phyloP scores from a whole-genome alignment of 1,140 invertebrate species.

The Brachystomella parvula region DNA sequence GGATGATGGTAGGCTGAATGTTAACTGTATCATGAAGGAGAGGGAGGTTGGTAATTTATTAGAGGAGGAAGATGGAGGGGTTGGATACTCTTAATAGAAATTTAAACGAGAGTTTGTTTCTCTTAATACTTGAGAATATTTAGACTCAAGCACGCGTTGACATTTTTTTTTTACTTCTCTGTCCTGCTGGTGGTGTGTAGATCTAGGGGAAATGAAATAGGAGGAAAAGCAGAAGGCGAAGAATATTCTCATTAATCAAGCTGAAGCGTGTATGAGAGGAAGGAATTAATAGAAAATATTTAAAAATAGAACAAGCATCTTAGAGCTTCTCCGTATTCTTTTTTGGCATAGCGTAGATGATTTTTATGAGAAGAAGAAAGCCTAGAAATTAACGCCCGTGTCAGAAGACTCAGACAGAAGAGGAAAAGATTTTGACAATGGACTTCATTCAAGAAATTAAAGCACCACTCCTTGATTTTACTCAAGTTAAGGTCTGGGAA shows the following conservation, averaged over 20 bases:
- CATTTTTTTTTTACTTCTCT: slow-evolving; percentile 20
- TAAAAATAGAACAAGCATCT: slow-evolving; percentile 8
- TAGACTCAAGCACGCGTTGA: slow-evolving; percentile 31
- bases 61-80: too few relatives aligned
- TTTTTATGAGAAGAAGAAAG: slow-evolving; percentile 1
- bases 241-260: slow-evolving; percentile 36
- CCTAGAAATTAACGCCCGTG: slow-evolving; percentile 4
- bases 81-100: not conserved
- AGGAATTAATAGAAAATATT: slow-evolving; percentile 9
- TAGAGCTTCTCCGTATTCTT: too few relatives aligned
- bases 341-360: slow-evolving; percentile 3
- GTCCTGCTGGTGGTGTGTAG: not conserved
- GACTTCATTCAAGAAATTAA: too few relatives aligned
- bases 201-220: not conserved
- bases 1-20: too few relatives aligned
- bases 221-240: not conserved
- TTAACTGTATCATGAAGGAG: too few relatives aligned
- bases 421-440: too few relatives aligned
- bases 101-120: not conserved
- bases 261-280: slow-evolving; percentile 15
- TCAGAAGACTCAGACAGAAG: not conserved
- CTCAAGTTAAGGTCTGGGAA: too few relatives aligned
- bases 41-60: too few relatives aligned
- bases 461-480: too few relatives aligned
- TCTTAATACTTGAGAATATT: not conserved